These are phyloP conservation scores for Chelmon rostratus DNA, from an alignment of 2,797 vertebrate species.

Conservation along the genomic window DNA sequence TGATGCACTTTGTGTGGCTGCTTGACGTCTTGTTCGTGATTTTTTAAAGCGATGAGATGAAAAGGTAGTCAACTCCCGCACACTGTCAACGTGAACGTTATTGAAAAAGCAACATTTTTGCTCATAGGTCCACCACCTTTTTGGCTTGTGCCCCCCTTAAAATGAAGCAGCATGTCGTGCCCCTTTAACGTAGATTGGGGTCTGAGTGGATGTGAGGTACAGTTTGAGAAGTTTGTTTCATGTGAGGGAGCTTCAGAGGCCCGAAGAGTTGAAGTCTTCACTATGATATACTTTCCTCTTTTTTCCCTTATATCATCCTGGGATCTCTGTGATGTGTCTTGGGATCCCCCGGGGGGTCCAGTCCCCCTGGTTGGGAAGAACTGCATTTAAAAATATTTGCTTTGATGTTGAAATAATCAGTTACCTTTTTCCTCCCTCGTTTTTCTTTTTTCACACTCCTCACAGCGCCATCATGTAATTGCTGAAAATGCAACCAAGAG, in stretches of 20 bases:
- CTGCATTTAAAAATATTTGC: slow-evolving; percentile 24
- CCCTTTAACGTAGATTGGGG: background rate
- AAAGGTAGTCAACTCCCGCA: background rate
- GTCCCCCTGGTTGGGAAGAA: background rate
- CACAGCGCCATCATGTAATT: slow-evolving; percentile 8
- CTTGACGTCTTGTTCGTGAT: too few relatives aligned
- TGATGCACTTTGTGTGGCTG: background rate
- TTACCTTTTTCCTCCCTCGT: background rate
- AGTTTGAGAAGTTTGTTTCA: background rate
- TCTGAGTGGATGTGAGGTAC: too few relatives aligned
- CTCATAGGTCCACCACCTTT: background rate
- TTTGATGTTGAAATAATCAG: slow-evolving; percentile 27
- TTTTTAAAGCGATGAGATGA: background rate
- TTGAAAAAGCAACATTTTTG: background rate
- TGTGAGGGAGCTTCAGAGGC: background rate
- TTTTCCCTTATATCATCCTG: slow-evolving; percentile 8
- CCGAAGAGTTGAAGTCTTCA: slow-evolving; percentile 9
- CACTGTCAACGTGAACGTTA: background rate
- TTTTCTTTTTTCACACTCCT: background rate
- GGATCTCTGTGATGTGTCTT: slow-evolving; percentile 11
- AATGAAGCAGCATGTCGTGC: background rate
- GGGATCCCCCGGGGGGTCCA: background rate
- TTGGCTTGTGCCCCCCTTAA: background rate
- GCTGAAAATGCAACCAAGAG: slow-evolving; percentile 15
- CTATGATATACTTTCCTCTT: background rate